A percentile compares a stretch with the other conserved stretches of the same genome.
phyloP scores from a whole-genome alignment of 2,888 invertebrate species.

The Odontocolon sp. region DNA sequence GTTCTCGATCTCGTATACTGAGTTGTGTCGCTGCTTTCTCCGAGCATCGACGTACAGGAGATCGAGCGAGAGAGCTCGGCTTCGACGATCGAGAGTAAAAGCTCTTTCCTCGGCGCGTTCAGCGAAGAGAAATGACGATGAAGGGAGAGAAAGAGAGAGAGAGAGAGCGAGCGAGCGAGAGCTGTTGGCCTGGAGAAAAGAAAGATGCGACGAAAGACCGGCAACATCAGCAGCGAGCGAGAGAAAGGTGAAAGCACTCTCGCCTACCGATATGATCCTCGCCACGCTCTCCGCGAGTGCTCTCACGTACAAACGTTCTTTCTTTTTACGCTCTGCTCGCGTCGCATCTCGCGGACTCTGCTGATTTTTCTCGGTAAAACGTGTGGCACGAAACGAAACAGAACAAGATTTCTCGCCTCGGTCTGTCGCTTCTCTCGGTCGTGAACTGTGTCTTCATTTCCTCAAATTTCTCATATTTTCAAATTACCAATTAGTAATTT shows the following conservation, averaged over 20 bases:
- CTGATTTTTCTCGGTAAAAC: slow-evolving; percentile 40
- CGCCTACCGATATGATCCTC: slow-evolving; percentile 63
- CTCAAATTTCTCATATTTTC: slow-evolving; percentile 8
- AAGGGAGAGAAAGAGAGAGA: slow-evolving; percentile 42
- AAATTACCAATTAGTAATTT: too few species aligned
- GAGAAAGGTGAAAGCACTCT: slow-evolving; percentile 81
- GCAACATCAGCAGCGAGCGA: slow-evolving; percentile 40
- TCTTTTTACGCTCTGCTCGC: slow-evolving; percentile 46
- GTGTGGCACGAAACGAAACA: slow-evolving; percentile 26
- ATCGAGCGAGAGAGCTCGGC: slow-evolving; percentile 40
- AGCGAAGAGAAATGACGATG: slow-evolving; percentile 49
- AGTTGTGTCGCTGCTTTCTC: slow-evolving; percentile 54
- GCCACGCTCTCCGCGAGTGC: slow-evolving; percentile 36
- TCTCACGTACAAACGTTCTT: slow-evolving; percentile 44
- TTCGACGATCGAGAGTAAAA: slow-evolving; percentile 78
- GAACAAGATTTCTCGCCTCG: slow-evolving; percentile 13
- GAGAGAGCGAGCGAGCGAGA: too few species aligned
- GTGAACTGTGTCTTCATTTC: slow-evolving; percentile 4
- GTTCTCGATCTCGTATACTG: slow-evolving; percentile 7
- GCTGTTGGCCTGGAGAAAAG: not conserved
- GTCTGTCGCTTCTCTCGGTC: slow-evolving; percentile 43
- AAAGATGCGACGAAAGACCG: slow-evolving; percentile 31
- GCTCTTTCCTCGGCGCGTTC: slow-evolving; percentile 65
- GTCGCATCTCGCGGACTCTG: slow-evolving; percentile 18
- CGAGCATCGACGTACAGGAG: slow-evolving; percentile 38